Evolutionary conservation across 2,113 vertebrate species (phyloP).

Genomic region (Gymnarchus niloticus): DNA sequence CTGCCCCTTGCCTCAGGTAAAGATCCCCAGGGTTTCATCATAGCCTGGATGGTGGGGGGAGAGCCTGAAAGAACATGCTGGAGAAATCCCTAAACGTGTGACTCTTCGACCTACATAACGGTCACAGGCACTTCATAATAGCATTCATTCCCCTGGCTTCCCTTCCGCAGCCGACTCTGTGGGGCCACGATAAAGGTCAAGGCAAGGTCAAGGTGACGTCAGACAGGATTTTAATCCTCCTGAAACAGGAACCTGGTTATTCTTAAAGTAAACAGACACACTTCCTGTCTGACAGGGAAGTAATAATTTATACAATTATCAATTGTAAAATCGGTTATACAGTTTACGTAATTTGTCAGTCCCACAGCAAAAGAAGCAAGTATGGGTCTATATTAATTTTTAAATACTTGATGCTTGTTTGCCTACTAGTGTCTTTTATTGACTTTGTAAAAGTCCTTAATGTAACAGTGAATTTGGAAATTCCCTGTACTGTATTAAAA

Average conservation of each 20-base stretch:
- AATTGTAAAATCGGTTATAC: not conserved
- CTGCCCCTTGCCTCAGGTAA: not conserved
- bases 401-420: not conserved
- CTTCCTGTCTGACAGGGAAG: constrained; percentile 17
- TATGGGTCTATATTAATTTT: not conserved
- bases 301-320: constrained; percentile 21
- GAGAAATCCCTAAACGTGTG: not conserved
- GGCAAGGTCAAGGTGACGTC: not conserved
- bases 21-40: not conserved
- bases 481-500: not conserved
- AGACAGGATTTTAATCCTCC: constrained; percentile 16
- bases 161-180: not conserved
- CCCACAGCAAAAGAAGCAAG: not conserved
- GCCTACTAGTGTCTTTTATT: not conserved
- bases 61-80: not conserved
- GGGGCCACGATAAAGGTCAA: constrained; percentile 10
- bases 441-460: not conserved
- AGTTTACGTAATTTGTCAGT: not conserved
- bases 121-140: not conserved
- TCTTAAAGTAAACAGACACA: constrained; percentile 11
- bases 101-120: not conserved
- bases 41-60: not conserved
- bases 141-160: not conserved
- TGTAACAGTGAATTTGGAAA: not conserved
- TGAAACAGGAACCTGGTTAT: constrained; percentile 16